Conservation (phyloP, 1,140 invertebrate species). For the Wiebesia pumilae region DNA sequence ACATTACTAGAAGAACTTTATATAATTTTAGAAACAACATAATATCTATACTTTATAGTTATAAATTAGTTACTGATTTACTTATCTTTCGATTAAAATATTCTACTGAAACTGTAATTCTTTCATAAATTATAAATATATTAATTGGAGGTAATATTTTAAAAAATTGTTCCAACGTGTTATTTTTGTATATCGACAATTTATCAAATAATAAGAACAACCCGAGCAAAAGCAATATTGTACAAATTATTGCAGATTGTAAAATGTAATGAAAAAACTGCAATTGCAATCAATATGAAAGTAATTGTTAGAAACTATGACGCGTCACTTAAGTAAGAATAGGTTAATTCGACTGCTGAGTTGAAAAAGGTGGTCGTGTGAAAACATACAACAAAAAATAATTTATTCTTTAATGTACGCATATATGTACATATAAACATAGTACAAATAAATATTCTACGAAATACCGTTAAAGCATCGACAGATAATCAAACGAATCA, state of each 20-base stretch:
- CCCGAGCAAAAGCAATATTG: too few species aligned
- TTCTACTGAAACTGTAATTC: neutral
- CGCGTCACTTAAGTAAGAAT: neutral
- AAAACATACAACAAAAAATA: too few species aligned
- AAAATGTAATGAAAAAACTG: too few species aligned
- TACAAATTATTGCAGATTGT: neutral
- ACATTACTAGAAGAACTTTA: neutral
- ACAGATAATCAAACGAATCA: too few species aligned
- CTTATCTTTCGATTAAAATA: neutral
- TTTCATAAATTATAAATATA: too few species aligned
- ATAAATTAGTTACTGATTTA: neutral
- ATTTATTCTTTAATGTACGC: too few species aligned
- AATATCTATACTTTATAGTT: neutral
- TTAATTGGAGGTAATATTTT: neutral
- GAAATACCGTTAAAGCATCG: too few species aligned
- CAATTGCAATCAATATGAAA: too few species aligned
- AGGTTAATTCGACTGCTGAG: neutral
- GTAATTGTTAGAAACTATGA: neutral
- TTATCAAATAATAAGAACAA: neutral
- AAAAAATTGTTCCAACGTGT: too few species aligned
- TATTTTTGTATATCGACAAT: neutral
- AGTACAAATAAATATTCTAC: too few species aligned
- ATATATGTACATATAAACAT: too few species aligned
- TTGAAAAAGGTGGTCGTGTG: neutral
- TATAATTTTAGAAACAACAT: neutral